Percentiles rank a stretch among this genome's conserved stretches.
Conservation (phyloP, 2,113 vertebrate genomes). For the Indri indri region DNA sequence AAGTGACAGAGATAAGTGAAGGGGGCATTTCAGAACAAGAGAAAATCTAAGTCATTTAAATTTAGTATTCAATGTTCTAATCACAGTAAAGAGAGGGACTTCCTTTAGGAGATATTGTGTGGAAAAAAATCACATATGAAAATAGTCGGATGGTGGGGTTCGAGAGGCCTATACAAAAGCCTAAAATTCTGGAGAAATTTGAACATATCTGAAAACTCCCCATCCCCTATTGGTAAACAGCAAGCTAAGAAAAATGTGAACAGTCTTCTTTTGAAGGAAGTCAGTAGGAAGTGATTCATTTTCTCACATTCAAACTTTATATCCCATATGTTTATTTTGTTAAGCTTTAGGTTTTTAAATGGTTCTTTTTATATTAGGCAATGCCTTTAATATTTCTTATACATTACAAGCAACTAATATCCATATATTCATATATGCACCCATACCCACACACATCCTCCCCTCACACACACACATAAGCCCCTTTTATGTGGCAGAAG, state of each 20-base stretch:
- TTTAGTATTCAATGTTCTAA: not conserved
- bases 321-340: not conserved
- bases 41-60: not conserved
- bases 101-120: not conserved
- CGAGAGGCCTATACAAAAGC: not conserved
- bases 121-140: not conserved
- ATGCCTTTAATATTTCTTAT: not conserved
- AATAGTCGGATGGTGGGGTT: not conserved
- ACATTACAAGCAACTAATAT: not conserved
- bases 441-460: not conserved
- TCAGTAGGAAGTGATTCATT: not conserved
- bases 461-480: not conserved
- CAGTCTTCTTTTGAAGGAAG: not conserved
- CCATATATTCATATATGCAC: not conserved
- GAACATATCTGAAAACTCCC: not conserved
- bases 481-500: not conserved
- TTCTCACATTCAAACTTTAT: not conserved
- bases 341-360: not conserved
- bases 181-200: slow-evolving; percentile 6
- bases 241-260: not conserved
- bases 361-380: not conserved
- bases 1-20: not conserved
- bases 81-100: not conserved
- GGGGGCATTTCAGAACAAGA: not conserved
- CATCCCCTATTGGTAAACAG: not conserved